Evolutionary conservation across 1,140 invertebrate genomes (phyloP), one percentile per base, ranked within the genome.

Genomic region (Eciton burchellii): DNA sequence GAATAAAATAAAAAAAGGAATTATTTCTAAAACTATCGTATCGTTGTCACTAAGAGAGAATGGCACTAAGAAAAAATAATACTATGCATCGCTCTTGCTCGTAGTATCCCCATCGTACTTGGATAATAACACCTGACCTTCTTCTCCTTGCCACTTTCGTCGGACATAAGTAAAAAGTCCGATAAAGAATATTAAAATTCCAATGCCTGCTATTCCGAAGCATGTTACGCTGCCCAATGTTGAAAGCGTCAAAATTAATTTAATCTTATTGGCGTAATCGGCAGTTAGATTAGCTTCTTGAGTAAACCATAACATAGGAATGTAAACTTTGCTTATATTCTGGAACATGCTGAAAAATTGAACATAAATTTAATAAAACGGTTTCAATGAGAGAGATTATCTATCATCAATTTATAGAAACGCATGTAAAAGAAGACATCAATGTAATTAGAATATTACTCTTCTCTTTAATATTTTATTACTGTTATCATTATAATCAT

Each of bases 251-350:
- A 95, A 71, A 3, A 95, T 88, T 57, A 95, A 90, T 84, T 95
- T 95, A 0, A 96, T 94, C 89, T 94, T 88, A 6, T 84, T 88
- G 0, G 95, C 95, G 81, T 96, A 95, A n/a, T 95, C 91, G 29
- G 94, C 85, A n/a, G 95, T 95, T 21, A 97, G 92, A 59, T 91
- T 83, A 24, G 95, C 95, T 83, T 95, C 94, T 92, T 97, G 96
- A 12, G 94, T 92, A 92, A 97, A 97, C 96, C 97, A 97, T 83
- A 97, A 92, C 94, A 96, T 95, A 14, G 97, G 97, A 81, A 96
- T 93, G 92, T 95, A 95, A 0, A 94, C 94, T 77, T 92, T 94
- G 5, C 90, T 94, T n/a, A 96, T 84, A 73, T 94, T 91, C 66
- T 94, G 91, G 71, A 95, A 95, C 16, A 95, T 91, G 3, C 95